Conservation (phyloP, 2,113 vertebrate species). For the Haemorhous mexicanus region DNA sequence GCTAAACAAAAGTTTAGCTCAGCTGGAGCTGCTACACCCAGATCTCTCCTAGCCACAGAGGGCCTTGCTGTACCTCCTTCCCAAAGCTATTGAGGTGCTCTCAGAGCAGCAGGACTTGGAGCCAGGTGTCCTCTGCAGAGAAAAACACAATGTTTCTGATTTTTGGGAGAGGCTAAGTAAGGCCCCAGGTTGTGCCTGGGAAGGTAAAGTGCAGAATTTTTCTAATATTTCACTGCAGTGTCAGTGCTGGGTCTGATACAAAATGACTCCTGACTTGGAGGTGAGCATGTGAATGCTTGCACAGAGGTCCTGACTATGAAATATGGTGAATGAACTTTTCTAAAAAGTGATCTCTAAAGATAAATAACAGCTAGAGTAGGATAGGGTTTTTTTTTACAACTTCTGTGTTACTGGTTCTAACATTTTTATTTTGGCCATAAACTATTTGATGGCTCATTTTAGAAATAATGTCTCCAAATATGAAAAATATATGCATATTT, state of each 20-base stretch:
- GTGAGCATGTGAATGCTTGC: background rate
- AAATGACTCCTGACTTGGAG: background rate
- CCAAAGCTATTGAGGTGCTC: background rate
- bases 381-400: background rate
- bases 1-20: background rate
- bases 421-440: constrained; percentile 35
- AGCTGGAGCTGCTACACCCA: background rate
- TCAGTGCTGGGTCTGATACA: background rate
- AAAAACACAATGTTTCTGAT: background rate
- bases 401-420: background rate
- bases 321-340: background rate
- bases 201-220: background rate
- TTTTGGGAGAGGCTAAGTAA: background rate
- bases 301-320: background rate
- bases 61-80: background rate
- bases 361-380: background rate
- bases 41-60: background rate
- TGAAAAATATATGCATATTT: constrained; percentile 49
- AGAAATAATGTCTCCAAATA: constrained; percentile 48
- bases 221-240: background rate
- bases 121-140: background rate
- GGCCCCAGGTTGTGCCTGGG: background rate
- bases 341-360: constrained; percentile 43
- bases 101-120: background rate
- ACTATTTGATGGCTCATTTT: constrained; percentile 59